Base-by-base conservation (phyloP, 2,888 invertebrate genomes). In the Empis livida region DNA sequence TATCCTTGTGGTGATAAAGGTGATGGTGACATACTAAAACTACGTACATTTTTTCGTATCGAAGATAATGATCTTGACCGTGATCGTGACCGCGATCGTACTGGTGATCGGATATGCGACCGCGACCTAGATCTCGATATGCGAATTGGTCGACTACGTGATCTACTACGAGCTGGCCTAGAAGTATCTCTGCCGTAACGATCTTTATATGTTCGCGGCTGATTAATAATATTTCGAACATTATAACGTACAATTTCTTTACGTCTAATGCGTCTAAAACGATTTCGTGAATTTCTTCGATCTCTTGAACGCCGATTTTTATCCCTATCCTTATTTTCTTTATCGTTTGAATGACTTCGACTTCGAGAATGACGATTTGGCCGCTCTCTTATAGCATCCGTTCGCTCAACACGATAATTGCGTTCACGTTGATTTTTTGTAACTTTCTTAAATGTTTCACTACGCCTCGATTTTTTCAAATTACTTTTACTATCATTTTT, bases 161-260 rank as follows among this genome's bases (percentile, higher is more conserved):
- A 62, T 9, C 65, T 67, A 41, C 68, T 65, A 30, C 68, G 63
- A 38, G 71, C 72, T 15, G 60, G 60, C 6, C 70, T 61, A 1
- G 75, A 73, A 46, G 82, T 74, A 65, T 88, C 88, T 11, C 88
- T 73, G 0, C 88, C 88, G 67, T 87, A 88, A 44, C 82, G 78
- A 66, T 88, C 87, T 65, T 82, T 85, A 46, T 77, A 71, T 32
- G 74, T 72, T 49, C 76, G 71, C 0, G 80, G 77, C 39, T 65
- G 63, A 5, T 59, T 53, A 10, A 90, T 82, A 35, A 90, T 71
- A 51, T 82, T 80, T 38, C 90, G 74, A 10, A 90, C 89, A 70
- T 89, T 83, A 64, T 91, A 91, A 4, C 90, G 75, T 57, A 84
- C 84, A 44, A 91, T 69, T 59, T 90, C 89, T 59, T 85, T 82